Evolutionary conservation across 2,113 vertebrate species (phyloP), one percentile per base, ranked within the genome.

Genomic region (Haemorhous mexicanus): DNA sequence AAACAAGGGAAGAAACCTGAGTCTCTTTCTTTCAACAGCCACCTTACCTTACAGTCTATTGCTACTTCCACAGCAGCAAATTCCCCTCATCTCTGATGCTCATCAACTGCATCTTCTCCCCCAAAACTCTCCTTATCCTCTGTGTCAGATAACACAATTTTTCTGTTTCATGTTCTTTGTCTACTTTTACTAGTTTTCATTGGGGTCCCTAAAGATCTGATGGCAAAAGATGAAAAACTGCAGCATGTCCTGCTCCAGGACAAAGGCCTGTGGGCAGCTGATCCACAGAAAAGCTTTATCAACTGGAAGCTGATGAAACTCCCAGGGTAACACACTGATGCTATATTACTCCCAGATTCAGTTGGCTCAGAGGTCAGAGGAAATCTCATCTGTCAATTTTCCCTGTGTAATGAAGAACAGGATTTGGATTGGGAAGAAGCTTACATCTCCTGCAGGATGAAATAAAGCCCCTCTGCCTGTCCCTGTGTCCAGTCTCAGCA

Each of bases 321-420:
- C 67, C 88, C 19, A 46, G 79, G 66, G 70, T 91, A 89, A 93
- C 76, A 73, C 69, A n/a, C 49, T 76, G 83, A 94, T 76, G 63
- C 53, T 90, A 11, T 95, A 96, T 96, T 93, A 84, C 69, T 95
- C 91, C 89, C 93, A 95, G 93, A 94, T 80, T 85, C 89, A 58
- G 67, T 3, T 96, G 95, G 91, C 95, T 94, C 85, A 82, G 73
- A 70, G 94, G 46, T 56, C 50, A 77, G 78, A 87, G 74, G 94
- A 97, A 96, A 94, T 58, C 77, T 87, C 90, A 58, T 95, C 92
- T 69, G 84, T 84, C 89, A 81, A 1, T 93, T 88, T 84, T 95
- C 74, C 79, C 85, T 0, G 0, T 26, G 62, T 91, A 90, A 96
- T 92, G 91, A 91, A 96, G 94, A 96, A 64, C 81, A 94, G 94